A percentile compares a stretch with the other conserved stretches of the same genome.
phyloP scores from a whole-genome alignment of 2,888 invertebrate species.

The Rhodophaea formosa region DNA sequence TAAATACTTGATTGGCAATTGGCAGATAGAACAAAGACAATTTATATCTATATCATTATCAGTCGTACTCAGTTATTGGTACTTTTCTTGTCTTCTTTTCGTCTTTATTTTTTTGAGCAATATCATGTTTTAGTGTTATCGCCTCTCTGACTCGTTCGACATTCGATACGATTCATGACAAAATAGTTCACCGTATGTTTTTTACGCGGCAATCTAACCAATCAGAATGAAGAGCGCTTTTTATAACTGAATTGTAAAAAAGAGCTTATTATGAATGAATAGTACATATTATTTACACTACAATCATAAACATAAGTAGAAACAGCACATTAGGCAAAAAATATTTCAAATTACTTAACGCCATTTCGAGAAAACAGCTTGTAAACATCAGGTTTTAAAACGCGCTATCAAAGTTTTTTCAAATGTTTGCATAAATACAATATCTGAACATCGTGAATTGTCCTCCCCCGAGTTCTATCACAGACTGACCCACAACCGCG shows the following conservation, averaged over 20 bases:
- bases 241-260: not conserved
- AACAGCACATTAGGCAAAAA: not conserved
- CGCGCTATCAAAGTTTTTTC: slow-evolving; percentile 4
- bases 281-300: not conserved
- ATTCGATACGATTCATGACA: too few species aligned
- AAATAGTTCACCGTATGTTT: not conserved
- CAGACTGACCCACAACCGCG: slow-evolving; percentile 5
- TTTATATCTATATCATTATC: too few species aligned
- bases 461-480: slow-evolving; percentile 9
- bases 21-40: too few species aligned
- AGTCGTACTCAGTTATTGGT: too few species aligned
- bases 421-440: not conserved
- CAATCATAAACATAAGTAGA: not conserved
- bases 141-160: too few species aligned
- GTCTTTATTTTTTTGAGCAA: too few species aligned
- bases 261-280: not conserved
- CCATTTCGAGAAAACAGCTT: not conserved
- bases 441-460: not conserved
- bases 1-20: too few species aligned
- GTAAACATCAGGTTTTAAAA: not conserved
- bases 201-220: not conserved
- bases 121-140: too few species aligned
- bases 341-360: not conserved
- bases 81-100: too few species aligned
- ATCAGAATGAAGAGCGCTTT: not conserved